Base-by-base conservation (phyloP, 2,888 invertebrate genomes). In the Troides aeacus region DNA sequence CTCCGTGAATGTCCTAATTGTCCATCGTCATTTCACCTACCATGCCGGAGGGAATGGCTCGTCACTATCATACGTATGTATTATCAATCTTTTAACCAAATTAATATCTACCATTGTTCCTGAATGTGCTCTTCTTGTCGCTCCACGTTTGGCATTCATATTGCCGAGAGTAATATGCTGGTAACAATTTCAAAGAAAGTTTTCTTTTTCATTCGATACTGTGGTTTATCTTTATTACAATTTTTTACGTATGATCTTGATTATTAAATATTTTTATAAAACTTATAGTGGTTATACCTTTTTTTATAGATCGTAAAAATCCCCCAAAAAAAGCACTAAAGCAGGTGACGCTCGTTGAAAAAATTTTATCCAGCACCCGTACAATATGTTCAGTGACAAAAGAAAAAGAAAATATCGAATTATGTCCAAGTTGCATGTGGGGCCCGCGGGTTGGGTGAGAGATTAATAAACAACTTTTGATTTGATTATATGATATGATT, bases 371-470 rank as follows among this genome's bases (percentile, higher is more conserved):
- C 0, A 88, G 91, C 65, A 92, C 92, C 0, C 81, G 92, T 30
- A 85, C 83, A 0, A 85, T 85, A 24, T 80, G 82, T 66, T 74
- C 82, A 0, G 80, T 84, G 42, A 76, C 74, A 8, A 81, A 81
- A 39, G 82, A 84, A 1, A 85, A 84, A 63, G 87, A 86, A 68
- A 84, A 83, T 6, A 30, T 78, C 0, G 84, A 84, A 1, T 71
- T 90, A 0, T 92, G 92, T 67, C 92, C 92, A 2, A 90, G 90
- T 62, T 92, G 92, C 75, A 87, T 86, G 85, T 91, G 90, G 91
- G 92, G 92, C 2, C 92, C 92, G 0, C 78, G 75, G 71, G 83
- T 90, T 24, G 90, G 91, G 90, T 92, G 70, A 71, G 82, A 64
- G 50, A 50, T 15, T 15, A 50, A 50, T 50, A 50, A 50, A 30